Evolutionary conservation across 2,113 vertebrate genomes (phyloP), one percentile per base, ranked within the genome.

Genomic region (Fulmarus glacialis): DNA sequence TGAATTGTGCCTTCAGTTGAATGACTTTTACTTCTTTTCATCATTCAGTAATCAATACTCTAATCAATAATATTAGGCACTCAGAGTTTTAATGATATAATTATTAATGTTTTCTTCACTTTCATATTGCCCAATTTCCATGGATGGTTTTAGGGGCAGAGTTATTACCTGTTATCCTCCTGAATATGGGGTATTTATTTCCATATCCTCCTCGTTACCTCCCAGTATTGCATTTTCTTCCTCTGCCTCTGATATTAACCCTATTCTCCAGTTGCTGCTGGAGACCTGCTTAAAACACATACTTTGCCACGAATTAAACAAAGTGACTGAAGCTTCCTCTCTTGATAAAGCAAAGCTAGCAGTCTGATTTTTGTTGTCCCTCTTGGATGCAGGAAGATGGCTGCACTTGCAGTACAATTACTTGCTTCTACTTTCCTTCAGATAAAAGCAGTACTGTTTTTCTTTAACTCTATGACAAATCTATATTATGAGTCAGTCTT

Each of bases 401-500:
- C 15, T 95, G 23, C 34, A 82, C 26, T 93, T 80, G 53, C 47
- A 70, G 15, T 75, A 19, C 50, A 85, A 85, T 96, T 92, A 85
- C 47, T 93, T 85, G 74, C 38, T 80, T 70, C 55, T 93, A 71
- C 83, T 85, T 94, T 66, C 74, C 79, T 96, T 94, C 74, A 89
- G 63, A 96, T 88, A 71, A 95, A 96, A 94, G 56, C 77, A 72
- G 68, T 71, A 60, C 26, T 75, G 59, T 94, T 94, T 95, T 93
- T 82, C 83, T 91, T 68, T 73, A 95, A 75, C 56, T 84, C 56
- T 75, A 27, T 94, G 87, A 92, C 42, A 95, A 93, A 86, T 87
- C 67, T 64, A 55, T 94, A 90, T 79, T 88, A 91, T 98, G 96
- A 98, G 64, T 97, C 95, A 96, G 48, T 82, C 67, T 95, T 63